Conservation (phyloP, 2,797 vertebrate genomes). For the Epinephelus awoara region DNA sequence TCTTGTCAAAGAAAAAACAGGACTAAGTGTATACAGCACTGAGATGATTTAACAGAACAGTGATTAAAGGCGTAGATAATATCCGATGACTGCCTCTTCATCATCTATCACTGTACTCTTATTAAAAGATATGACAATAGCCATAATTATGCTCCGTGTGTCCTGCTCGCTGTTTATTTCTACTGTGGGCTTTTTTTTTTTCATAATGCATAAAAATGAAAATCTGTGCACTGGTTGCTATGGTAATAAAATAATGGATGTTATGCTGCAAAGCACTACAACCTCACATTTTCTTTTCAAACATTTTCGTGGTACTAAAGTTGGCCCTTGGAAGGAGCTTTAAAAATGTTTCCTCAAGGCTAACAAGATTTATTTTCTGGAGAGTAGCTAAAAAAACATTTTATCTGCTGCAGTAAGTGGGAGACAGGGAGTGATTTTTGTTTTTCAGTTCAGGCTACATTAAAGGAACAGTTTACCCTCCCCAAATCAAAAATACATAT, state of each 20-base stretch:
- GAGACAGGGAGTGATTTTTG: no score
- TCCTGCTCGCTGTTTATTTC: constrained; percentile 8
- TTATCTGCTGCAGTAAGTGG: not conserved
- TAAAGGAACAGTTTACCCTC: not conserved
- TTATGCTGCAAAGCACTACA: constrained; percentile 21
- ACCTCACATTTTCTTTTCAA: constrained; percentile 21
- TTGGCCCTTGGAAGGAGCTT: constrained; percentile 14
- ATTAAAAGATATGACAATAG: constrained; percentile 9
- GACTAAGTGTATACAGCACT: not conserved
- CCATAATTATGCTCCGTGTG: constrained; percentile 11
- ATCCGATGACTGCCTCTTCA: constrained; percentile 10
- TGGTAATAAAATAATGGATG: constrained; percentile 47
- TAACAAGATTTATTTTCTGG: not conserved
- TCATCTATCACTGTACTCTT: not conserved
- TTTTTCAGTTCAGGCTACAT: not conserved
- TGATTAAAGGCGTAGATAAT: constrained; percentile 19
- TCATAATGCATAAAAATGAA: constrained; percentile 13
- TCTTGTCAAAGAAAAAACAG: not conserved
- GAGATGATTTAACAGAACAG: constrained; percentile 12
- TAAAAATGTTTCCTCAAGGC: constrained; percentile 4
- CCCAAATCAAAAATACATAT: no score
- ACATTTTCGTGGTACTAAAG: constrained; percentile 12
- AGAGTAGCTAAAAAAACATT: not conserved
- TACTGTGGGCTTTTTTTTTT: not conserved
- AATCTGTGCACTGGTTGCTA: constrained; percentile 51